Conservation (phyloP, 2,797 vertebrate species). For the Otolemur crassicaudatus region DNA sequence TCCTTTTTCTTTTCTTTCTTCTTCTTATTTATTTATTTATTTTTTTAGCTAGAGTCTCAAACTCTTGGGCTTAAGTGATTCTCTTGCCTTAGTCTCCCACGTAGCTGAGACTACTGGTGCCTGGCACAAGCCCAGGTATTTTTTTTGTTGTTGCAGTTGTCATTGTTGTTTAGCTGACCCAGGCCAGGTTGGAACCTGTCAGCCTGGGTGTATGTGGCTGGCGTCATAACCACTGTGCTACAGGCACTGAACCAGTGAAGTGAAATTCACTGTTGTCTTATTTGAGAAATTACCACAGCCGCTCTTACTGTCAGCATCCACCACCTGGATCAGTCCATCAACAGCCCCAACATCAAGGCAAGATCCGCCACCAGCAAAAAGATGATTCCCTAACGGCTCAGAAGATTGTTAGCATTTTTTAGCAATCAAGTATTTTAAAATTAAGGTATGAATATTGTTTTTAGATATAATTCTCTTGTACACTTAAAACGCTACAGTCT, state of each 20-base stretch:
- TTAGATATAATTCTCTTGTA: not conserved
- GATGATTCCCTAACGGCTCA: not conserved
- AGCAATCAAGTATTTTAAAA: not conserved
- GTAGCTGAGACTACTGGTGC: no score
- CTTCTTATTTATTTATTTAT: no score
- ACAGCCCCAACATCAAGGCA: not conserved
- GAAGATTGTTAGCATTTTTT: not conserved
- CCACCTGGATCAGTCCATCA: not conserved
- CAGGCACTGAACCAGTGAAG: not conserved
- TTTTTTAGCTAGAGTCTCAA: no score
- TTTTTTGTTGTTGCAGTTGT: no score
- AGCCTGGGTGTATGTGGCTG: no score
- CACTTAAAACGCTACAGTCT: not conserved
- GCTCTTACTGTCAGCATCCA: not conserved
- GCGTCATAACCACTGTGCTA: no score
- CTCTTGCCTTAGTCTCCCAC: no score
- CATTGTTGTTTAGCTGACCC: no score
- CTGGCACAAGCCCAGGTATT: no score
- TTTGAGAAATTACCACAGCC: not conserved
- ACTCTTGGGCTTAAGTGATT: no score
- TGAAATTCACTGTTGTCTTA: not conserved
- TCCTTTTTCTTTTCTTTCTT: not conserved
- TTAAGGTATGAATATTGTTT: not conserved
- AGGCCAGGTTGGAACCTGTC: no score
- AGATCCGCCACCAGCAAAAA: not conserved